phyloP scores from a whole-genome alignment of 2,113 vertebrate genomes.

The Oreochromis niloticus region DNA sequence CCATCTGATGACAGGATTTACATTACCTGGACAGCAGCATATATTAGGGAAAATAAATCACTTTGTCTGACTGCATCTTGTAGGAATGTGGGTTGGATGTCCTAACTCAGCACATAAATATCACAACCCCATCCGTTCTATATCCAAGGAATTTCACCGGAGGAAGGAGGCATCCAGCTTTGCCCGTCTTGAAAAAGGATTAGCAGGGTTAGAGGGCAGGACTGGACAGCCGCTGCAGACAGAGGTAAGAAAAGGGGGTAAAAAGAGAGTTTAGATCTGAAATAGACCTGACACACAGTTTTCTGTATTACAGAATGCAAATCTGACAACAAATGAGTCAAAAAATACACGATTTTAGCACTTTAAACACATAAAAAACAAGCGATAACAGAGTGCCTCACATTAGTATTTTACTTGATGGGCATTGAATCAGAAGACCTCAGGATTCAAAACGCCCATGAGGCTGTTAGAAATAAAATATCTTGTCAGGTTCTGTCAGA shows the following conservation, averaged over 20 bases:
- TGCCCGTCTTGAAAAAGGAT: background rate
- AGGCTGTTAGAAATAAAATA: background rate
- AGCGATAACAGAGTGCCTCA: too few species aligned
- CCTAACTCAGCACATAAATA: background rate
- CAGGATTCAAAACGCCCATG: background rate
- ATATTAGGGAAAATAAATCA: background rate
- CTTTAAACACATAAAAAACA: background rate
- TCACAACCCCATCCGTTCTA: background rate
- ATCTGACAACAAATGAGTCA: background rate
- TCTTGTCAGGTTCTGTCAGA: background rate
- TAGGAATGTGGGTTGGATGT: background rate
- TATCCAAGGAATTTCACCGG: background rate
- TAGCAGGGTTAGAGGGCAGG: background rate
- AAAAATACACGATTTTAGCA: fast-evolving
- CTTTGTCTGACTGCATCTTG: background rate
- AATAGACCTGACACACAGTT: background rate
- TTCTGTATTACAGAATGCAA: background rate
- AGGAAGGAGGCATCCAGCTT: background rate
- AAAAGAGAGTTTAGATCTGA: background rate
- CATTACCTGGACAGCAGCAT: background rate
- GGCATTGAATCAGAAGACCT: background rate
- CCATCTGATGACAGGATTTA: background rate
- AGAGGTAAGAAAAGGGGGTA: background rate
- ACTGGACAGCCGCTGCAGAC: background rate
- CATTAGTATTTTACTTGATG: background rate